phyloP scores from a whole-genome alignment of 1,140 invertebrate genomes.

The Lycorma delicatula region DNA sequence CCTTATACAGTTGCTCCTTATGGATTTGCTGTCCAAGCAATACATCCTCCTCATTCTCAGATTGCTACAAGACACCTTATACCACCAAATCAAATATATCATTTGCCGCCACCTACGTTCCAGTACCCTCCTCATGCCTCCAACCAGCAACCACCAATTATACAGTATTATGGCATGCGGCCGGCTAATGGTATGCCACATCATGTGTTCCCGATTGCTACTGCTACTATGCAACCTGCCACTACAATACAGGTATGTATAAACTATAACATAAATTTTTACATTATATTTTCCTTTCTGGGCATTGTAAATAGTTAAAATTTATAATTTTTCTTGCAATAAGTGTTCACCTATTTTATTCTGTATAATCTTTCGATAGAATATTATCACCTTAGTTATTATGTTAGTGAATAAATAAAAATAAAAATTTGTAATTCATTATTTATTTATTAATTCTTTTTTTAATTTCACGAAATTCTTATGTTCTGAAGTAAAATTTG shows the following conservation, averaged over 20 bases:
- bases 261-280: too few relatives aligned
- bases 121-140: slow-evolving; percentile 25
- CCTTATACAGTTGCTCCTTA: slow-evolving; percentile 50
- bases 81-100: slow-evolving; percentile 33
- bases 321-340: too few relatives aligned
- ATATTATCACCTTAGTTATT: too few relatives aligned
- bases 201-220: slow-evolving; percentile 13
- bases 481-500: too few relatives aligned
- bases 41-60: slow-evolving; percentile 11
- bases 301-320: too few relatives aligned
- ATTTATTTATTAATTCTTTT: too few relatives aligned
- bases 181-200: slow-evolving; percentile 22
- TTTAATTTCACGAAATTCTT: too few relatives aligned
- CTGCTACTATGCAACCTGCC: slow-evolving; percentile 19
- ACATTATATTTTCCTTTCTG: too few relatives aligned
- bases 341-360: too few relatives aligned
- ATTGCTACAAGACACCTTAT: not conserved
- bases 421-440: too few relatives aligned
- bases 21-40: slow-evolving; percentile 43
- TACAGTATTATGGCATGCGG: slow-evolving; percentile 2
- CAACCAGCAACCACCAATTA: slow-evolving; percentile 7
- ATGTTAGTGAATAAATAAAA: too few relatives aligned
- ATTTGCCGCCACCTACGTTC: slow-evolving; percentile 37
- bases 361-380: too few relatives aligned
- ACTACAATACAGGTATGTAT: slow-evolving; percentile 13